Base-by-base conservation (phyloP, 2,888 invertebrate species). In the Dryobota labecula region DNA sequence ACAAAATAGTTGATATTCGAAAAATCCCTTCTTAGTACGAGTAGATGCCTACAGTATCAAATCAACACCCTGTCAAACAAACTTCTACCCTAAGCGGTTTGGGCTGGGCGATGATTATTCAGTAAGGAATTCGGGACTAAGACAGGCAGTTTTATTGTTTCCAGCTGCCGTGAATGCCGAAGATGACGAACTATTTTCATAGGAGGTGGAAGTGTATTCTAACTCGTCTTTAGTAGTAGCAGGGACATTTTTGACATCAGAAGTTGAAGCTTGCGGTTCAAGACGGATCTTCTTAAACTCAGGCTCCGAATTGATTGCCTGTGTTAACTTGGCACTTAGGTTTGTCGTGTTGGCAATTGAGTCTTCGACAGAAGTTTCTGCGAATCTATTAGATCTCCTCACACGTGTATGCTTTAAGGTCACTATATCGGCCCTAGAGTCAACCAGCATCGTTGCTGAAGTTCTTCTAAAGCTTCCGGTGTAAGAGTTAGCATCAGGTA, bases 401-500 rank as follows among this genome's bases (percentile, higher is more conserved):
- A 7, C 8, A 15, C 41, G n/a, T 27, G 11, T 27, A 13, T 13
- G 20, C 11, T 41, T 51, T 24, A 33, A 33, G 18, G 30, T 33
- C 5, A n/a, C 73, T 36, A n/a, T 33, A 36, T 49, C 18, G 4
- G 60, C 24, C 3, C 9, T 20, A n/a, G 36, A 43, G 27, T 67
- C 36, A 13, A 36, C 36, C 11, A 36, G 33, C 49, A 71, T 51
- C 20, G 15, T 43, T 11, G 41, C 63, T 49, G 70, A 62, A 36
- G 51, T 73, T 36, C 8, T 43, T 51, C 43, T 51, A 30, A 51
- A 71, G 43, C 18, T 62, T 15, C 74, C 74, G 15, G 71, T 71
- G 36, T 74, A 71, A 20, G 11, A 51, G 3, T 74, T 27, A 2
- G 71, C 51, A 51, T 63, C 43, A 15, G 74, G 74, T 24, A 71